These are phyloP conservation scores for Calosoma granatense DNA, from an alignment of 1,140 invertebrate species.

Conservation along the genomic window DNA sequence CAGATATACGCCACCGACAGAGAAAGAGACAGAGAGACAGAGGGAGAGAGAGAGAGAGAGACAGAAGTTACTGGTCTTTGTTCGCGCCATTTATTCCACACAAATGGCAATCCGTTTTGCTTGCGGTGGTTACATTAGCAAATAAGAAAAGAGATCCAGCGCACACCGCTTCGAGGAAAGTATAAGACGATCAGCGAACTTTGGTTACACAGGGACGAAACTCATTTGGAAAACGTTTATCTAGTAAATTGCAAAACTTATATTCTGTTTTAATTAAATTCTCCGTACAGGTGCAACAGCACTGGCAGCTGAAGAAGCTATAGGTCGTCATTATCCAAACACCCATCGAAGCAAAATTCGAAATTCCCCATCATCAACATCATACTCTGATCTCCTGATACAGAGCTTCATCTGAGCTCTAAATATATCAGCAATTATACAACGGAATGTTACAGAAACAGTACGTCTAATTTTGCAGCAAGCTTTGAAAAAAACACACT, in stretches of 20 bases:
- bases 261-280: slow-evolving; percentile 7
- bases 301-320: neutral
- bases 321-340: neutral
- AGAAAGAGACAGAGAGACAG: too few species aligned
- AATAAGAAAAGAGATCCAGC: neutral
- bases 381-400: too few species aligned
- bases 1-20: too few species aligned
- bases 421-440: neutral
- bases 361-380: too few species aligned
- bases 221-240: neutral
- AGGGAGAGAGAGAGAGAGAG: too few species aligned
- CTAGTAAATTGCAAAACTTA: slow-evolving; percentile 6
- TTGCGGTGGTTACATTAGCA: neutral
- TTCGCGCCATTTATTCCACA: too few species aligned
- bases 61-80: too few species aligned
- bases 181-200: neutral
- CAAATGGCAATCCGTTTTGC: too few species aligned
- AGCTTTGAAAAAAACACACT: too few species aligned
- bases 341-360: neutral
- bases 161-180: too few species aligned
- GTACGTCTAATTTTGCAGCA: too few species aligned
- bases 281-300: neutral
- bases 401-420: too few species aligned
- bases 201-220: neutral
- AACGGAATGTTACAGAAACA: neutral